Conservation (phyloP, 2,797 vertebrate species). For the Ptychadena robeensis region DNA sequence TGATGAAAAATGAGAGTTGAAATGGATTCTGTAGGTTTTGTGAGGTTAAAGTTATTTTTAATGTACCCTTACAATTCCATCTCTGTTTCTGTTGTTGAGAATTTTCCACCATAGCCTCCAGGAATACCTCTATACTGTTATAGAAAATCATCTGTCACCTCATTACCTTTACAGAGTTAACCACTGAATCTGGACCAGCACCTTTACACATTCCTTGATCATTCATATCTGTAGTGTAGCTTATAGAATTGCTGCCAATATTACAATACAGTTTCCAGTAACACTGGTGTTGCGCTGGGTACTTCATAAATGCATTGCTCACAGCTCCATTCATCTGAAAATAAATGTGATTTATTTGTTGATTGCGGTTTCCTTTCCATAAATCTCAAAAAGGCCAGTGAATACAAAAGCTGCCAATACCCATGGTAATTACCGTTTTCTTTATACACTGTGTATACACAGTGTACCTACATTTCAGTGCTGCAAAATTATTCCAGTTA, state of each 20-base stretch:
- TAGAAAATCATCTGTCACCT: constrained; percentile 15
- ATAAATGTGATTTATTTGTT: neutral
- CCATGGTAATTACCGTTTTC: too few species aligned
- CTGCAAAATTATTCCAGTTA: too few species aligned
- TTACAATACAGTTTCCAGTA: neutral
- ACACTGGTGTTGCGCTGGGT: neutral
- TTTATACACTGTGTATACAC: too few species aligned
- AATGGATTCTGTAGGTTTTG: neutral
- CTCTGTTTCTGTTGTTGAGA: neutral
- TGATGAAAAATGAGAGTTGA: neutral
- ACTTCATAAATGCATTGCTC: neutral
- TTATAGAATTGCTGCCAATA: neutral
- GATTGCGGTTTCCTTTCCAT: neutral
- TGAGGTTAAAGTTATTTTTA: neutral
- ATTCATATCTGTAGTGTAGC: neutral
- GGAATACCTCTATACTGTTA: constrained; percentile 11
- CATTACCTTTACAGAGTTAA: constrained; percentile 12
- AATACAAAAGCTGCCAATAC: too few species aligned
- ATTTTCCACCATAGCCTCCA: constrained; percentile 15
- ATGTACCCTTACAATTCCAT: neutral
- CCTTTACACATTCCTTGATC: constrained; percentile 13
- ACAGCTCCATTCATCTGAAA: neutral
- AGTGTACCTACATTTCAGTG: too few species aligned
- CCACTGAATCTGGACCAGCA: neutral
- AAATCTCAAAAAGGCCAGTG: neutral